phyloP scores from a whole-genome alignment of 2,888 invertebrate species.

The Drosophila aldrichi region DNA sequence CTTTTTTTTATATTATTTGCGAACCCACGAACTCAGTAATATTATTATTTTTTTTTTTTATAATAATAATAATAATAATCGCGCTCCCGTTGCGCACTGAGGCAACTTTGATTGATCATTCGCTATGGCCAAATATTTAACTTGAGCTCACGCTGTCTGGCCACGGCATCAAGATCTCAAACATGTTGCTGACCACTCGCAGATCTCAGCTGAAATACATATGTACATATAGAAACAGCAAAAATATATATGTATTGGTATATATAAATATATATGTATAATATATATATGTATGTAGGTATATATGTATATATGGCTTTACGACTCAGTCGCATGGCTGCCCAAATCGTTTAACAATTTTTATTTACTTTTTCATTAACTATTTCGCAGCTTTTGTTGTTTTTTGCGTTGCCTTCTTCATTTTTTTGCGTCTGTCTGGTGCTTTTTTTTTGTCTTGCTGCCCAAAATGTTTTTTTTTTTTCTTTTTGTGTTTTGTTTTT shows the following conservation, averaged over 20 bases:
- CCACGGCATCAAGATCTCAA: slow-evolving; percentile 36
- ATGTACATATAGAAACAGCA: not conserved
- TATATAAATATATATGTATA: not conserved
- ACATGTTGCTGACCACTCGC: slow-evolving; percentile 53
- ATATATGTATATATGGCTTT: slow-evolving; percentile 24
- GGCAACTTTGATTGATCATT: slow-evolving; percentile 74
- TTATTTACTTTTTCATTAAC: slow-evolving; percentile 78
- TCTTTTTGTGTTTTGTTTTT: not conserved
- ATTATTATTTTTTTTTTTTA: not conserved
- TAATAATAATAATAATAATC: slow-evolving; percentile 25
- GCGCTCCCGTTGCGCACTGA: slow-evolving; percentile 40
- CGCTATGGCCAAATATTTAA: slow-evolving; percentile 69
- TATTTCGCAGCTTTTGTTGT: slow-evolving; percentile 63
- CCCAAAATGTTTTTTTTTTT: not conserved
- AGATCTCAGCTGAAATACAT: slow-evolving; percentile 21
- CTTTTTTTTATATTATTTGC: not conserved
- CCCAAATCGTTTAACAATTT: slow-evolving; percentile 52
- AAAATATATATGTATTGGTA: slow-evolving; percentile 11
- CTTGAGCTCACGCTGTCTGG: slow-evolving; percentile 65
- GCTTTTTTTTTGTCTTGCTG: not conserved
- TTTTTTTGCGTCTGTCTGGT: slow-evolving; percentile 35
- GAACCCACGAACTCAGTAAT: slow-evolving; percentile 15
- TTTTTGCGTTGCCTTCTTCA: slow-evolving; percentile 19
- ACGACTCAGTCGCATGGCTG: slow-evolving; percentile 61
- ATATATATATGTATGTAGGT: slow-evolving; percentile 13